Evolutionary conservation across 2,888 invertebrate species (phyloP), one percentile per base, ranked within the genome.

Genomic region (Peribatodes rhomboidaria): DNA sequence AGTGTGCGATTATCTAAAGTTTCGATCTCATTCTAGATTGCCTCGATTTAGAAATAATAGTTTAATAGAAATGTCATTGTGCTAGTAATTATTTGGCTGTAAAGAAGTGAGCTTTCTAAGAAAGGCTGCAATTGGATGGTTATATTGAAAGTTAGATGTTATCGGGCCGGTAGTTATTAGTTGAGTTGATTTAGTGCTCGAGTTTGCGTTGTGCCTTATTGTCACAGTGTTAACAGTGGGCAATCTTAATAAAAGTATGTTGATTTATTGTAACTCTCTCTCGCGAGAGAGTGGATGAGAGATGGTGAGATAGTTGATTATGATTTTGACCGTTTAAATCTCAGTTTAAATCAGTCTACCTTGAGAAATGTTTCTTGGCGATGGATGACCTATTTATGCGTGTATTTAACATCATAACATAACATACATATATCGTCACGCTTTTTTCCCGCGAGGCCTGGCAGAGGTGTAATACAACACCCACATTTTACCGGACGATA

Each of bases 111-210:
- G 82, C 88, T 90, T 89, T 90, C 90, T 88, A 84, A 82, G 87
- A 87, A 85, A 85, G 85, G 85, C 78, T 83, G 86, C 86, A 89
- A 90, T 89, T 86, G 89, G 86, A 86, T 86, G 85, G 84, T 84
- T 88, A 87, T 89, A 90, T 90, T 92, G 90, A 92, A 90, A 90
- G 90, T 74, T 72, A 82, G 92, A 92, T 92, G 80, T 82, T 92
- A 92, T 92, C 92, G 74, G 75, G 81, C 77, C 77, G 77, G 81
- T 87, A 84, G 92, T 91, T 92, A 92, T 92, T 91, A 91, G 89
- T 56, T 78, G 77, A 74, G 79, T 90, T 73, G 92, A 92, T 92
- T 90, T 91, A 92, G 86, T 87, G 83, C 79, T 67, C 75, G 67
- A 68, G 77, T 75, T 77, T 73, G 72, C 77, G 71, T 74, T 71